phyloP scores from a whole-genome alignment of 2,113 vertebrate species.

The Semicossyphus pulcher region DNA sequence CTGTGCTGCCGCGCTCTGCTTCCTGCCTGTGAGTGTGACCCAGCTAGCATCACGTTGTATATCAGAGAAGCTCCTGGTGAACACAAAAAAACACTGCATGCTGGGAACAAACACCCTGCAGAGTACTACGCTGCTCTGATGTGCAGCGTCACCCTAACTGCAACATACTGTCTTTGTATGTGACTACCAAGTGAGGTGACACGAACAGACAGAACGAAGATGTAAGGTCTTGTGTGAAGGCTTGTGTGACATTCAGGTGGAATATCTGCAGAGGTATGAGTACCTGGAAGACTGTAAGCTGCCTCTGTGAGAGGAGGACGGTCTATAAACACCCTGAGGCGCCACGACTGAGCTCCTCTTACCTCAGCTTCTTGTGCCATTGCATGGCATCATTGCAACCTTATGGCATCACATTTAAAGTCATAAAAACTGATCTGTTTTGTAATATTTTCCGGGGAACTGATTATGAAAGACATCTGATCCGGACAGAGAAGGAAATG shows the following conservation, averaged over 20 bases:
- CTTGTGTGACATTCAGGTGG: background rate
- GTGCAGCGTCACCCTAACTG: background rate
- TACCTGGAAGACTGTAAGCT: background rate
- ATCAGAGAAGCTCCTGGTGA: conserved; percentile 39
- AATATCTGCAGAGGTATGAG: background rate
- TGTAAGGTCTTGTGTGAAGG: background rate
- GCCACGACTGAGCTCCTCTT: background rate
- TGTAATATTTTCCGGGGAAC: no score
- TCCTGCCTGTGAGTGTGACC: conserved; percentile 32
- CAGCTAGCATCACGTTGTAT: conserved; percentile 41
- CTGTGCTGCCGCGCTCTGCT: conserved; percentile 10
- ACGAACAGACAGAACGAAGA: background rate
- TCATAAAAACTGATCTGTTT: no score
- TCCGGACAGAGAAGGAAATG: no score
- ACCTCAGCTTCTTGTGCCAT: background rate
- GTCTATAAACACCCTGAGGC: background rate
- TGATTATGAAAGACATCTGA: no score
- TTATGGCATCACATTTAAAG: background rate
- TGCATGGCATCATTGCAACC: background rate
- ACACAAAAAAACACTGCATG: conserved; percentile 14
- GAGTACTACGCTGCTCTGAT: conserved; percentile 3
- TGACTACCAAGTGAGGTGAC: background rate
- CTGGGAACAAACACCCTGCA: background rate
- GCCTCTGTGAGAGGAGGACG: background rate
- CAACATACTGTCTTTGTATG: background rate